Base-by-base conservation (phyloP, 2,888 invertebrate species). In the Crioceris asparagi region DNA sequence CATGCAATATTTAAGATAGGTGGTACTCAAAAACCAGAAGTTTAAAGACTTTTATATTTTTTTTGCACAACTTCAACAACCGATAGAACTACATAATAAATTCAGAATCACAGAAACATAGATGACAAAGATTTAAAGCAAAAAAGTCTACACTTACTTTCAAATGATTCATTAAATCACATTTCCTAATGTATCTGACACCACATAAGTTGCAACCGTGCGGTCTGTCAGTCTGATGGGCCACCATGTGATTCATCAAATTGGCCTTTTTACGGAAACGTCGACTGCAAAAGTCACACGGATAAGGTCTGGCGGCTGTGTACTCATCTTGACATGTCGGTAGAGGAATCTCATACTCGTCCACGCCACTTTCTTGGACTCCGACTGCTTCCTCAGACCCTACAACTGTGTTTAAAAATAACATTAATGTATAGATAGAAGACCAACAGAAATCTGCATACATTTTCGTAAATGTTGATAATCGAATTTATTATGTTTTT, bases 231-330 rank as follows among this genome's bases (percentile, higher is more conserved):
- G 80, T 83, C 62, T 86, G 86, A 64, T 87, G 86, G 0, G 84
- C 81, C 4, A 85, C 79, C 83, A 87, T 86, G 58, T 87, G 87
- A 61, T 83, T 84, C 77, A 84, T 83, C 1, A 87, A 68, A 43
- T 83, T 84, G 3, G 80, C 80, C 56, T 86, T 86, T 57, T 86
- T 86, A 27, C 84, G 77, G 61, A 87, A 87, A 43, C 86, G 70
- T 1, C 85, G 73, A 43, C 83, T 84, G 58, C 87, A 87, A 60
- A 86, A 86, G 59, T 87, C 86, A 57, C 87, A 87, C 0, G 87
- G 86, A 69, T 83, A 85, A 0, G 86, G 87, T 3, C 85, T 71
- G 56, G 76, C 76, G 2, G 77, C 79, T 19, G 79, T 78, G 56
- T 79, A 79, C 49, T 83, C 82, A 55, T 81, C 80, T 65, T 85